Percentiles rank a stretch among this genome's conserved stretches.
phyloP scores from a whole-genome alignment of 2,797 vertebrate genomes.

The Tauraco hartlaubi region DNA sequence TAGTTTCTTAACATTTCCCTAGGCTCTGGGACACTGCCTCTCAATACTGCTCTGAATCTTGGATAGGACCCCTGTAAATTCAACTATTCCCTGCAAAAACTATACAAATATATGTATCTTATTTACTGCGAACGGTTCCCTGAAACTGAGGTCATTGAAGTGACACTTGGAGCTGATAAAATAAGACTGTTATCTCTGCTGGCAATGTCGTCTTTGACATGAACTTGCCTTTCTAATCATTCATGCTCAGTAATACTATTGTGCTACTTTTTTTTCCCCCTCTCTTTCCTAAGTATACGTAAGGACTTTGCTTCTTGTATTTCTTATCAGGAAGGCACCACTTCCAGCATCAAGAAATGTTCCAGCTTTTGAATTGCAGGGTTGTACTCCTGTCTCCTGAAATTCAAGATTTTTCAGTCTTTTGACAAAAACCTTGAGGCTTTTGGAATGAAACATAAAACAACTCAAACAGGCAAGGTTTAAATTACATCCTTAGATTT shows the following conservation, averaged over 20 bases:
- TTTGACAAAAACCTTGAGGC: background rate
- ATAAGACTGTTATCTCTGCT: background rate
- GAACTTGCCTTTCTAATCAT: background rate
- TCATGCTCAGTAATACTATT: background rate
- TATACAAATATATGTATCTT: background rate
- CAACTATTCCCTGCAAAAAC: background rate
- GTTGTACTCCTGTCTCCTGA: background rate
- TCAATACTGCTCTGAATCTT: background rate
- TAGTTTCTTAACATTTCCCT: background rate
- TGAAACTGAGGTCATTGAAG: background rate
- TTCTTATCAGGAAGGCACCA: background rate
- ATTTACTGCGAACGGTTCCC: background rate
- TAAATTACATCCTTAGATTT: background rate
- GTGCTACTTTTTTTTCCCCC: background rate
- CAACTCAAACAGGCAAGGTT: background rate
- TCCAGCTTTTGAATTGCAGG: background rate
- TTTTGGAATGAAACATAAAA: background rate
- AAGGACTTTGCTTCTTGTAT: background rate
- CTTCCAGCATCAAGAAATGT: background rate
- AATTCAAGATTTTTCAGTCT: background rate
- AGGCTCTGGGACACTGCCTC: background rate
- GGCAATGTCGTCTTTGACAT: background rate
- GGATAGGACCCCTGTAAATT: background rate
- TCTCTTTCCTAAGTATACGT: background rate
- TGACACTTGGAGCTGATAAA: background rate